Evolutionary conservation across 1,140 invertebrate species (phyloP), one percentile per base, ranked within the genome.

Genomic region (Zaprionus taronus): DNA sequence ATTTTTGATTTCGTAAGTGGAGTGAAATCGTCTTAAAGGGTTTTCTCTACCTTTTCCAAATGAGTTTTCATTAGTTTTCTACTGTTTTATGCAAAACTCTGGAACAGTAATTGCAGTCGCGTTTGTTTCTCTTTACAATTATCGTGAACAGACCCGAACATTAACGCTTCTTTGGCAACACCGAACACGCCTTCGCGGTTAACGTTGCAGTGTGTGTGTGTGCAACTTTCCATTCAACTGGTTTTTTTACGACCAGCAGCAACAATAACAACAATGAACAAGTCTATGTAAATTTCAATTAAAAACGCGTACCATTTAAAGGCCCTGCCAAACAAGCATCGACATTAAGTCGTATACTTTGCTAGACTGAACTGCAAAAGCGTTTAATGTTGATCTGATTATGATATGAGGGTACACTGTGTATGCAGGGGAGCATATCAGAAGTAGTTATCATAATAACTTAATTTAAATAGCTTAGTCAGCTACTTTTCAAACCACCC

Each of bases 201-300:
- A 47, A 36, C n/a, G 17, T 22, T 68, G 38, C 31, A 9, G n/a
- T 62, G 44, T 83, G 36, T 28, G 20, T 28, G 65, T 67, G 66
- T 66, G 49, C 51, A 69, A 82, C 82, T 87, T 86, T 87, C 80
- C 69, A 80, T 80, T 87, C 44, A 72, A 87, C 72, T 83, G 77
- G 72, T 74, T 74, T 86, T 83, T 69, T 71, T 58, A 71, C 44
- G 47, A 60, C 20, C 63, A 65, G 62, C 57, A 62, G 26, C 58
- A 68, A 22, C 49, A 65, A 69, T 49, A 68, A 36, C 58, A 68
- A 31, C 20, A 38, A 57, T 66, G 9, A 6, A 47, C 41, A n/a
- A 17, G 53, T 34, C 41, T 72, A 61, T 67, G 64, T 74, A 55
- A 79, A 61, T 76, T 66, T 60, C 51, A 81, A 84, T 75, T 79